A percentile compares a stretch with the other conserved stretches of the same genome.
phyloP scores from a whole-genome alignment of 2,888 invertebrate genomes.

The Hypomecis atomaria region DNA sequence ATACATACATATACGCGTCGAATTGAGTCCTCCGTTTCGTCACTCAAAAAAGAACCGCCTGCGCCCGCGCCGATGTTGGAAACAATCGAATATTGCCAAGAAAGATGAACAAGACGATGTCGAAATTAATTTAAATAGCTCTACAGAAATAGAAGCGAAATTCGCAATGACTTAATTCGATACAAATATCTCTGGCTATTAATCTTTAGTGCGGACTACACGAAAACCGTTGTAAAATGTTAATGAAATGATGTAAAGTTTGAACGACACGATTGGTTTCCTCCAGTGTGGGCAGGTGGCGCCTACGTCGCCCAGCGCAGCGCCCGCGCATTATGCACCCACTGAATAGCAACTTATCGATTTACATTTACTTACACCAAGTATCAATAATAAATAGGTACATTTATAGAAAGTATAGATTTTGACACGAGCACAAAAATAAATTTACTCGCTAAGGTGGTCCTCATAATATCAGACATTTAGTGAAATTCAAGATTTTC shows the following conservation, averaged over 20 bases:
- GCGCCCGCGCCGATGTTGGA: too few species aligned
- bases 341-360: neutral
- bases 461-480: too few species aligned
- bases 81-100: too few species aligned
- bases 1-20: too few species aligned
- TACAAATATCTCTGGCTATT: conserved; percentile 47
- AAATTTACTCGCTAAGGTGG: too few species aligned
- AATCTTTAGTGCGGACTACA: conserved; percentile 52
- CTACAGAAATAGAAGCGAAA: conserved; percentile 32
- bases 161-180: conserved; percentile 42
- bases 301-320: conserved; percentile 52
- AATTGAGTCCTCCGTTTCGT: too few species aligned
- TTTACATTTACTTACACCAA: neutral
- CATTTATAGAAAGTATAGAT: too few species aligned
- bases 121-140: conserved; percentile 15
- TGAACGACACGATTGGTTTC: conserved; percentile 52
- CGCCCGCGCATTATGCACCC: conserved; percentile 36
- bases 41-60: too few species aligned
- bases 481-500: too few species aligned
- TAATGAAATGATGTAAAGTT: conserved; percentile 60
- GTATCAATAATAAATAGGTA: too few species aligned
- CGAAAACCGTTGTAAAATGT: conserved; percentile 57
- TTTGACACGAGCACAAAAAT: too few species aligned
- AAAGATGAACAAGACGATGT: neutral
- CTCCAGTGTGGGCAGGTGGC: conserved; percentile 64